These are phyloP conservation scores for Cremastinae sp. DNA, from an alignment of 2,888 invertebrate genomes.

Conservation along the genomic window DNA sequence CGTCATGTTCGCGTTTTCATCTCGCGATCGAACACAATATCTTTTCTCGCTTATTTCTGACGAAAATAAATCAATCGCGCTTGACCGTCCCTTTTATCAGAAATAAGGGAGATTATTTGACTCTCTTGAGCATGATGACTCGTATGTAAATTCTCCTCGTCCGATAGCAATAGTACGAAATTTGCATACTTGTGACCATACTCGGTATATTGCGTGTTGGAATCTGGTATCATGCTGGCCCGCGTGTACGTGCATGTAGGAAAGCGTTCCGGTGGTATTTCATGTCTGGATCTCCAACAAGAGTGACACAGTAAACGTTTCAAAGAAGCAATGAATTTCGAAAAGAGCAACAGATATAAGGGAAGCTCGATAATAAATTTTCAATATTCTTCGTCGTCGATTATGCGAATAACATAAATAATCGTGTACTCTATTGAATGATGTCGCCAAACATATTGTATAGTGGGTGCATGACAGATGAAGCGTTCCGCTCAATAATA, in stretches of 20 bases:
- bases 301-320: slow-evolving; percentile 27
- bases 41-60: background rate
- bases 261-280: slow-evolving; percentile 44
- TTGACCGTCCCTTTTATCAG: background rate
- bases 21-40: too few relatives aligned
- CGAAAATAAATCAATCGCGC: background rate
- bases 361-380: slow-evolving; percentile 10
- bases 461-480: slow-evolving; percentile 17
- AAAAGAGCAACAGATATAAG: slow-evolving; percentile 24
- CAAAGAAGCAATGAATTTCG: slow-evolving; percentile 23
- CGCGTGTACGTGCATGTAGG: slow-evolving; percentile 22
- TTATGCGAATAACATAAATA: slow-evolving; percentile 32
- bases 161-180: background rate
- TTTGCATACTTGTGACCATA: slow-evolving; percentile 1
- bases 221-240: slow-evolving; percentile 43
- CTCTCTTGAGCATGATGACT: background rate
- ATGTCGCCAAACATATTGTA: slow-evolving; percentile 33
- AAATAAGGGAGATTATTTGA: background rate
- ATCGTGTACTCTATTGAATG: slow-evolving; percentile 12
- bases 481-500: slow-evolving; percentile 16
- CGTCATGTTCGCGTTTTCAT: too few relatives aligned
- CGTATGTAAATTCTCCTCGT: too few relatives aligned
- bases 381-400: background rate
- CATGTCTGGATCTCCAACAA: slow-evolving; percentile 18
- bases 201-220: slow-evolving; percentile 15